These are phyloP conservation scores for Sebastes flavidus DNA, from an alignment of 2,797 vertebrate species.

Conservation along the genomic window DNA sequence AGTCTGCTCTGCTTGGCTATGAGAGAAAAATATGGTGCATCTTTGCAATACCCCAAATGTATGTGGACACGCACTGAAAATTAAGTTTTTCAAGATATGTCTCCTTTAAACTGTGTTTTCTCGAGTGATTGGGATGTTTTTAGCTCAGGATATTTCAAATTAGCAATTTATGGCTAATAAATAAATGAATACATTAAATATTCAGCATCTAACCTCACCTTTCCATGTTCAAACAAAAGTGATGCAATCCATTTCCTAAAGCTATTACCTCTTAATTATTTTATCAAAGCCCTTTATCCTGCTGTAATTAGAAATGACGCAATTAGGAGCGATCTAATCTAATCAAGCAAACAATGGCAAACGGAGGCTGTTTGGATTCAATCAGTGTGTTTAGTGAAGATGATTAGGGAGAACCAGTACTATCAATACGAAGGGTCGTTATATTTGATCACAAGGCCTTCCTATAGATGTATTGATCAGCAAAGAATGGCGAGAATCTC, in stretches of 20 bases:
- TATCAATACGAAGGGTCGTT: background rate
- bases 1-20: too few species aligned
- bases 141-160: background rate
- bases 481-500: background rate
- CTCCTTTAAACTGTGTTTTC: too few species aligned
- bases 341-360: slow-evolving; percentile 27
- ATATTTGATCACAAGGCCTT: slow-evolving; percentile 4
- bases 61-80: too few species aligned
- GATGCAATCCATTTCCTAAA: slow-evolving; percentile 11
- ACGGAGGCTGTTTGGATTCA: background rate
- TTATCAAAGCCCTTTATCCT: background rate
- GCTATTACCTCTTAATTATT: background rate
- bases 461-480: background rate
- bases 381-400: slow-evolving; percentile 1
- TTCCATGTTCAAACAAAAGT: background rate
- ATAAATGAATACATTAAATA: background rate
- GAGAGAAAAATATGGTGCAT: too few species aligned
- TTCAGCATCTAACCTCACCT: background rate
- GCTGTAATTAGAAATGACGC: slow-evolving; percentile 2
- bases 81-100: too few species aligned
- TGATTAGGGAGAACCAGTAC: background rate
- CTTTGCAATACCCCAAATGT: too few species aligned
- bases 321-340: slow-evolving; percentile 16
- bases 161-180: background rate
- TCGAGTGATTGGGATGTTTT: background rate